A percentile compares a stretch with the other conserved stretches of the same genome.
Evolutionary conservation across 2,797 vertebrate species (phyloP).

Genomic region (Coendou prehensilis): DNA sequence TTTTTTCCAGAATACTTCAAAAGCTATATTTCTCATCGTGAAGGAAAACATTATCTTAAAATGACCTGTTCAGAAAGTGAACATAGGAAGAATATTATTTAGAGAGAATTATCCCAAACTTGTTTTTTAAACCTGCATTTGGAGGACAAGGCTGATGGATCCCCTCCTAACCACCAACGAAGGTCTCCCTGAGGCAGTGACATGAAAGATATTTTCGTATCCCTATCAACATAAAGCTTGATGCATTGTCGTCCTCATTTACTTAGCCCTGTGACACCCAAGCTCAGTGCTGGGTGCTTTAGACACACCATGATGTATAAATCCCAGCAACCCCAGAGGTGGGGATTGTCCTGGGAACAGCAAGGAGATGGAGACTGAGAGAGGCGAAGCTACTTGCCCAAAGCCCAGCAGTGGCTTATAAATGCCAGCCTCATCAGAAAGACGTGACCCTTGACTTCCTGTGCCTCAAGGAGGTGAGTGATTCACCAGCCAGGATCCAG

Average conservation of each 20-base stretch:
- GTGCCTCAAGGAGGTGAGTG: neutral
- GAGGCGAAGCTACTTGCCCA: neutral
- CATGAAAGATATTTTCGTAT: neutral
- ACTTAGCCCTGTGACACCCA: neutral
- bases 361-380: neutral
- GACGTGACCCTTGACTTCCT: neutral
- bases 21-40: neutral
- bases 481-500: neutral
- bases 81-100: neutral
- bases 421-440: neutral
- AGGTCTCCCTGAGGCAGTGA: neutral
- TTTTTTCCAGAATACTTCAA: neutral
- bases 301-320: rapidly evolving
- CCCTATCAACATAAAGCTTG: neutral
- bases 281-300: neutral
- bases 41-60: conserved; percentile 10
- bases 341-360: neutral
- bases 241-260: neutral
- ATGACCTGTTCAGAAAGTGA: neutral
- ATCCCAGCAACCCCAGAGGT: neutral
- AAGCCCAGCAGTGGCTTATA: neutral
- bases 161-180: neutral
- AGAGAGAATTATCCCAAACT: neutral
- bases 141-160: neutral
- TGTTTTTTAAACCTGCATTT: neutral